Conservation (phyloP, 2,888 invertebrate species). For the Anthophora plumipes region DNA sequence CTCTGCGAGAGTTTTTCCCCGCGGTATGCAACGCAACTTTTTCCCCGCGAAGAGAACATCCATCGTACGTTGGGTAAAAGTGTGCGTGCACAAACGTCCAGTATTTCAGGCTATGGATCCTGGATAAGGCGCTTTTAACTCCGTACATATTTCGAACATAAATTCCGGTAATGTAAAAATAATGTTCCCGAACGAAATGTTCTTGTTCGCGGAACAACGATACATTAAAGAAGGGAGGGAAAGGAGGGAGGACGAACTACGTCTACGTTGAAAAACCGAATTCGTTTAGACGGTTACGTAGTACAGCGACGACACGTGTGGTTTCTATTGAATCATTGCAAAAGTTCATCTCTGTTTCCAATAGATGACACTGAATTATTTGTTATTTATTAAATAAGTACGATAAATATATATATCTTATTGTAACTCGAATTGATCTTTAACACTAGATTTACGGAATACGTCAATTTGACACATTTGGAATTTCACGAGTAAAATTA, state of each 20-base stretch:
- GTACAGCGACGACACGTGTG: neutral
- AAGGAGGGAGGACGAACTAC: too few relatives aligned
- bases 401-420: too few relatives aligned
- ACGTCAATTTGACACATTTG: too few relatives aligned
- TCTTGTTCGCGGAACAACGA: conserved; percentile 29
- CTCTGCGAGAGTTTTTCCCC: conserved; percentile 23
- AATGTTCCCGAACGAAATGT: conserved; percentile 51
- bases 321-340: too few relatives aligned
- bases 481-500: too few relatives aligned
- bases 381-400: too few relatives aligned
- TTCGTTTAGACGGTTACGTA: neutral
- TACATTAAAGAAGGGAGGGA: conserved; percentile 13
- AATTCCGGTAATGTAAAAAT: conserved; percentile 55
- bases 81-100: conserved; percentile 29
- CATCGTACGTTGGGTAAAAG: neutral
- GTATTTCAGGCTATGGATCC: conserved; percentile 17
- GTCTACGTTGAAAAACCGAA: conserved; percentile 22
- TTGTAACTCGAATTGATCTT: too few relatives aligned
- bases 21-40: conserved; percentile 5
- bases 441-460: too few relatives aligned
- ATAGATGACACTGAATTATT: too few relatives aligned
- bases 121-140: conserved; percentile 43
- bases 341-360: too few relatives aligned
- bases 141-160: conserved; percentile 21
- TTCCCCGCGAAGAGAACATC: conserved; percentile 12